These are phyloP conservation scores for Hermaeophaga mercurialis DNA, from an alignment of 2,888 invertebrate species.

Conservation along the genomic window DNA sequence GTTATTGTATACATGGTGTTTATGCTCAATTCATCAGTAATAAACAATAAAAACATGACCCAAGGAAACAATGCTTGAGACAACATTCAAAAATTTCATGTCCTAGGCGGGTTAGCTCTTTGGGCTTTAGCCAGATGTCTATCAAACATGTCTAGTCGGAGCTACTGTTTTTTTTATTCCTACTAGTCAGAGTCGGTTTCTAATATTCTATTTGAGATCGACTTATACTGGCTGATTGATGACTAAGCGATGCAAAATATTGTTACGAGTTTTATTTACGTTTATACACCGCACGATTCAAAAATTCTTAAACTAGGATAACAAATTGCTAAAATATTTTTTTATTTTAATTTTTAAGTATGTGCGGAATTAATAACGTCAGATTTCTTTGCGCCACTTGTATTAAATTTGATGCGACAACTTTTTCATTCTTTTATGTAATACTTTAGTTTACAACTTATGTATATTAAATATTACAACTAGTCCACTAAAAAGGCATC, in stretches of 20 bases:
- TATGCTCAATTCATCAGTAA: not conserved
- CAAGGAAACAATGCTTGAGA: constrained; percentile 13
- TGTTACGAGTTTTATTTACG: not conserved
- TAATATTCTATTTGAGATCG: constrained; percentile 15
- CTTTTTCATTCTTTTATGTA: no score
- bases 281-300: no score
- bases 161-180: constrained; percentile 4
- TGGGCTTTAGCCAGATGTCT: constrained; percentile 41
- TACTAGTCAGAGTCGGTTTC: constrained; percentile 2
- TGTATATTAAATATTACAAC: no score
- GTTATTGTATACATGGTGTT: not conserved
- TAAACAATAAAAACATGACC: constrained; percentile 8
- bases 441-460: no score
- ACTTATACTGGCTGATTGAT: constrained; percentile 6
- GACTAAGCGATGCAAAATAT: not conserved
- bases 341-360: no score
- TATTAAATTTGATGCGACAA: no score
- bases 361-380: no score
- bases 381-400: no score
- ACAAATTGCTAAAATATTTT: no score
- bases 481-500: no score
- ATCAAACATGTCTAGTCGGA: constrained; percentile 42
- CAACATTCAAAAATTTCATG: constrained; percentile 12
- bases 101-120: constrained; percentile 13
- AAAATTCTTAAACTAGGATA: no score